Evolutionary conservation across 2,888 invertebrate genomes (phyloP).

Genomic region (Patella depressa): DNA sequence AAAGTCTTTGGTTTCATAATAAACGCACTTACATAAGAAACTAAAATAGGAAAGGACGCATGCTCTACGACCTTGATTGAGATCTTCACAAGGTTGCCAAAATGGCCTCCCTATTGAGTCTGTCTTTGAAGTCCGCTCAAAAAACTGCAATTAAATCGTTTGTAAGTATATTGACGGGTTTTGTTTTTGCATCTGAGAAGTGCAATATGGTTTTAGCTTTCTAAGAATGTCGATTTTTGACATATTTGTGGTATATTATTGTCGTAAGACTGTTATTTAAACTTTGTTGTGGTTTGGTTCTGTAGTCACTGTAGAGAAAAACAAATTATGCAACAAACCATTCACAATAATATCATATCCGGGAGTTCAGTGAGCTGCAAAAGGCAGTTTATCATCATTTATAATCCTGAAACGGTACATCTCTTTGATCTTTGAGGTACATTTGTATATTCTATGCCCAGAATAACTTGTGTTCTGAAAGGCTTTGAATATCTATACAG

Average conservation of each 20-base stretch:
- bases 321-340: not conserved
- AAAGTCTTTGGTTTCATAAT: no score
- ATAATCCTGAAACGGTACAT: no score
- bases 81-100: constrained; percentile 26
- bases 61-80: constrained; percentile 3
- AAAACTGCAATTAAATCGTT: constrained; percentile 42
- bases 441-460: no score
- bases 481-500: no score
- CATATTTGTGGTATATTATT: not conserved
- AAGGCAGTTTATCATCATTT: no score
- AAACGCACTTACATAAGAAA: no score
- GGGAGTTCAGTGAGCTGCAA: no score
- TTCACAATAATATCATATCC: no score
- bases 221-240: not conserved
- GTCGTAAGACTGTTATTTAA: constrained; percentile 8
- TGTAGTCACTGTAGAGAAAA: not conserved
- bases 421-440: no score
- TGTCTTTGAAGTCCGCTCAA: constrained; percentile 46
- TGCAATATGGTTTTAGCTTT: not conserved
- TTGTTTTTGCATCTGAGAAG: not conserved
- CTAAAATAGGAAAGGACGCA: not conserved
- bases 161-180: constrained; percentile 37
- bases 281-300: not conserved
- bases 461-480: no score
- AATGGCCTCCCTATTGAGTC: constrained; percentile 55